Evolutionary conservation across 2,797 vertebrate species (phyloP).

Genomic region (Pangasius sanitwongsei): DNA sequence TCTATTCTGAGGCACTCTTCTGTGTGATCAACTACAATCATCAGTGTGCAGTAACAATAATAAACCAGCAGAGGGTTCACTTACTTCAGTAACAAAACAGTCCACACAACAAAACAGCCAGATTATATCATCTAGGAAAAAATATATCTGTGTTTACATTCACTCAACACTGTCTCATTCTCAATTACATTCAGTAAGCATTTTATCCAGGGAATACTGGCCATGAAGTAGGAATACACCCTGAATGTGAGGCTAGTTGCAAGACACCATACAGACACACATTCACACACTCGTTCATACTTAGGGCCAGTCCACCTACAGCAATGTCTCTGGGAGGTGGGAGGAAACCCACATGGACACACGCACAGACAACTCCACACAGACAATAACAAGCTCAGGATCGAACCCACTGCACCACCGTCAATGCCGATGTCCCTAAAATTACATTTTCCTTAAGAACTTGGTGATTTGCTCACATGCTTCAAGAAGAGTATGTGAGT

Average conservation of each 20-base stretch:
- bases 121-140: not conserved
- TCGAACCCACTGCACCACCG: not conserved
- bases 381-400: not conserved
- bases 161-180: not conserved
- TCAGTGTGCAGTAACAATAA: slow-evolving; percentile 10
- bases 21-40: not conserved
- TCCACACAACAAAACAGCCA: not conserved
- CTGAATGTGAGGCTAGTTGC: not conserved
- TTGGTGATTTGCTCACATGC: not conserved
- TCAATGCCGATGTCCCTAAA: not conserved
- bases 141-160: not conserved
- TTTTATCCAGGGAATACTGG: not conserved
- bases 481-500: not conserved
- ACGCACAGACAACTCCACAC: not conserved
- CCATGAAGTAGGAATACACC: not conserved
- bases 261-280: not conserved
- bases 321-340: not conserved
- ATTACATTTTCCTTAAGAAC: not conserved
- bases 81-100: not conserved
- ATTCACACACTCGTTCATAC: not conserved
- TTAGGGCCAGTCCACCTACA: not conserved
- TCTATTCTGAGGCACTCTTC: not conserved
- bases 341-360: not conserved
- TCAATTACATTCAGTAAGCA: too few relatives aligned
- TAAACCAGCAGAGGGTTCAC: slow-evolving; percentile 29